These are phyloP conservation scores for Tethea ocularis DNA, from an alignment of 2,888 invertebrate genomes.

Conservation along the genomic window DNA sequence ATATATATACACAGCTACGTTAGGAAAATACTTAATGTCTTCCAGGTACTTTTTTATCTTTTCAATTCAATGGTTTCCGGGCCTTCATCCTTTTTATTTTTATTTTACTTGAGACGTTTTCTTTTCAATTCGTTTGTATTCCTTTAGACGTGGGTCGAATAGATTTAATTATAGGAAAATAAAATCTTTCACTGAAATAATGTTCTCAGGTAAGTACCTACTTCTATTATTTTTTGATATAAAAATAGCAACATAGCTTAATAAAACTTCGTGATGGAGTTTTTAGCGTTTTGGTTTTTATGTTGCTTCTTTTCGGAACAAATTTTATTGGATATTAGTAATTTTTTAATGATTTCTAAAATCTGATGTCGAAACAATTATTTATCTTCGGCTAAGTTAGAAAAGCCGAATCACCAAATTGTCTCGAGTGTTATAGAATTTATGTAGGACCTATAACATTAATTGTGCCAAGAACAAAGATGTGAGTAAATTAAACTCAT, in stretches of 20 bases:
- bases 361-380: no score
- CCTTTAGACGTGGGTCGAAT: background rate
- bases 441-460: no score
- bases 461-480: no score
- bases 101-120: background rate
- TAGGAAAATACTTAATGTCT: slow-evolving; percentile 23
- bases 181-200: background rate
- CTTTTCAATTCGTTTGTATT: slow-evolving; percentile 3
- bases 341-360: no score
- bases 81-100: slow-evolving; percentile 10
- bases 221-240: no score
- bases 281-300: background rate
- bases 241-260: background rate
- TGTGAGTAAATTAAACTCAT: no score
- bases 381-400: no score
- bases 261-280: background rate
- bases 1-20: slow-evolving; percentile 5
- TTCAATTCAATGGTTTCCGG: slow-evolving; percentile 29
- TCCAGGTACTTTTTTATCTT: slow-evolving; percentile 30
- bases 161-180: background rate
- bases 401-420: no score
- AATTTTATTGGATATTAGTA: no score
- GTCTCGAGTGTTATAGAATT: no score
- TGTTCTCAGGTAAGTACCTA: background rate
- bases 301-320: no score